Conservation (phyloP, 2,797 vertebrate species). For the Sparidentex hasta region DNA sequence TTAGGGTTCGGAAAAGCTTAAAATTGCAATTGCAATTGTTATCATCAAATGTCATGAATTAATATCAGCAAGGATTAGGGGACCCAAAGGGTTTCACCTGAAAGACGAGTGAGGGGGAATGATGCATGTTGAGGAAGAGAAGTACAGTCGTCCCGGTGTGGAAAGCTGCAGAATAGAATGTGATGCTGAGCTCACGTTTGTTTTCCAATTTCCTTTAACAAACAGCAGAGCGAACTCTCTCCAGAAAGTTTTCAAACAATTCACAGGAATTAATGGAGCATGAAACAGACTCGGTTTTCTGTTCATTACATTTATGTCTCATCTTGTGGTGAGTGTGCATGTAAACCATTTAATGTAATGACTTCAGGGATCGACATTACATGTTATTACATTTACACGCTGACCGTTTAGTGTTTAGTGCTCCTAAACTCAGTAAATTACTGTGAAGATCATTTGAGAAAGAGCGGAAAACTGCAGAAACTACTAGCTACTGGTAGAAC, state of each 20-base stretch:
- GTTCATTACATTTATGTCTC: neutral
- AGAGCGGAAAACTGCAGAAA: neutral
- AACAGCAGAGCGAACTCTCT: neutral
- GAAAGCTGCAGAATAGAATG: neutral
- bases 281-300: neutral
- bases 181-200: neutral
- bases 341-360: neutral
- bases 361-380: neutral
- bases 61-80: too few relatives aligned
- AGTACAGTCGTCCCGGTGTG: neutral
- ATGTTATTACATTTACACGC: neutral
- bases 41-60: neutral
- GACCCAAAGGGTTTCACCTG: neutral
- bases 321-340: neutral
- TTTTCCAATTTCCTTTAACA: constrained; percentile 12
- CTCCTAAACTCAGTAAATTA: neutral
- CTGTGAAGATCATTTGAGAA: neutral
- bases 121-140: constrained; percentile 9
- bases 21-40: too few relatives aligned
- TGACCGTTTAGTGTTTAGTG: neutral
- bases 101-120: neutral
- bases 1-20: too few relatives aligned
- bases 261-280: neutral
- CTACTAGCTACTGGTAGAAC: neutral
- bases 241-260: neutral